Base-by-base conservation (phyloP, 1,140 invertebrate species). In the Pogonus chalceus region DNA sequence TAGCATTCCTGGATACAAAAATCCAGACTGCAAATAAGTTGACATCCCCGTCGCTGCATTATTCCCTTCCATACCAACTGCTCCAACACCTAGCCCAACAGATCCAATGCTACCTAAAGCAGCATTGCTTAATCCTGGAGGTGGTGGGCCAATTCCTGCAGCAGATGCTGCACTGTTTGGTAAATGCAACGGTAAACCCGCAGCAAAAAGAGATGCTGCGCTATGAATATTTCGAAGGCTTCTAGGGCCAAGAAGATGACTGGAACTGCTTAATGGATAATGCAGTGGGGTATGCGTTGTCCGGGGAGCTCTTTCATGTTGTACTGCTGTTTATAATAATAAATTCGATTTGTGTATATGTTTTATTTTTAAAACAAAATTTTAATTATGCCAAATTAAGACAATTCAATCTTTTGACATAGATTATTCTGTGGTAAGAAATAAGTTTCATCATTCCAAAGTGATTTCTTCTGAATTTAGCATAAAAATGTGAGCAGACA, bases 261-360 rank as follows among this genome's bases (percentile, higher is more conserved):
- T 63, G 65, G 21, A 64, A 60, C 24, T 67, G n/a, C n/a, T 63
- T 43, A 78, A 69, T 21, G 71, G 66, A 51, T 68, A 65, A 51
- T 68, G 67, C 2, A 48, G 47, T 2, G 59, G 52, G 21, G 68
- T 65, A 20, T 51, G 35, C 7, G 70, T 68, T 16, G 78, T 76
- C 55, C 90, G 72, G 0, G 89, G 88, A 12, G 90, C 88, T 58
- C 90, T 74, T 71, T 93, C 90, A 70, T 93, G 88, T 66, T 93
- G 90, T 2, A 93, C 90, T 55, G 90, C 90, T 93, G 76, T 57
- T n/a, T n/a, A n/a, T n/a, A 58, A 58, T 20, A 50, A 16, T 12
- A 58, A 49, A 20, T 48, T 20, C 23, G 4, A 24, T 18, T 14
- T 21, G 22, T 16, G 12, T n/a, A n/a, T n/a, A n/a, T n/a, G n/a